Evolutionary conservation across 1,140 invertebrate genomes (phyloP).

Genomic region (Diprion similis): DNA sequence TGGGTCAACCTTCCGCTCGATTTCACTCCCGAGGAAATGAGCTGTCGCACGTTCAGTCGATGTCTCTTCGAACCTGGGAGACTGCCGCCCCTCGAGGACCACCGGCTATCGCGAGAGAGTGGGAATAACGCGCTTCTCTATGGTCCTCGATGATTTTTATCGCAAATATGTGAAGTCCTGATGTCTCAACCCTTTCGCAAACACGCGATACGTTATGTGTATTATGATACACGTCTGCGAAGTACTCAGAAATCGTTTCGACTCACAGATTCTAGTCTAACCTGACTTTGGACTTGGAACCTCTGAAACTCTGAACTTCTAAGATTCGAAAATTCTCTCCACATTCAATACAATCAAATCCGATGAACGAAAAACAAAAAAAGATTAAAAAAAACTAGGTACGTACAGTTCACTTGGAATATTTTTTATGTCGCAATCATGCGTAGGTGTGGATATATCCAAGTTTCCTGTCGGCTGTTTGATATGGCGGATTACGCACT

Average conservation of each 20-base stretch:
- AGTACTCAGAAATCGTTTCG: too few relatives aligned
- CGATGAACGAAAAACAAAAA: background rate
- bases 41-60: conserved; percentile 31
- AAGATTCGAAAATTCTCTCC: too few relatives aligned
- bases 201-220: background rate
- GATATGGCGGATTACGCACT: background rate
- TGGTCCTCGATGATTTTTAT: background rate
- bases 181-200: background rate
- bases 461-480: background rate
- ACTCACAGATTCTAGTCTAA: too few relatives aligned
- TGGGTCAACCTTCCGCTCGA: conserved; percentile 37
- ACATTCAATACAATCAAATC: background rate
- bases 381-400: too few relatives aligned
- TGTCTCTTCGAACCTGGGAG: background rate
- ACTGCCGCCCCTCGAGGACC: background rate
- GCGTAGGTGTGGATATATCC: too few relatives aligned
- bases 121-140: background rate
- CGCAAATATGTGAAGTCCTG: background rate
- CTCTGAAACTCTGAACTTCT: too few relatives aligned
- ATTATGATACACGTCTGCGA: background rate
- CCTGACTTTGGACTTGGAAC: too few relatives aligned
- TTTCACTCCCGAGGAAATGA: conserved; percentile 44
- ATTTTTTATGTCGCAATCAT: too few relatives aligned
- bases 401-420: too few relatives aligned
- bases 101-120: background rate